Conservation (phyloP, 2,888 invertebrate genomes). For the Dendrolimus houi region DNA sequence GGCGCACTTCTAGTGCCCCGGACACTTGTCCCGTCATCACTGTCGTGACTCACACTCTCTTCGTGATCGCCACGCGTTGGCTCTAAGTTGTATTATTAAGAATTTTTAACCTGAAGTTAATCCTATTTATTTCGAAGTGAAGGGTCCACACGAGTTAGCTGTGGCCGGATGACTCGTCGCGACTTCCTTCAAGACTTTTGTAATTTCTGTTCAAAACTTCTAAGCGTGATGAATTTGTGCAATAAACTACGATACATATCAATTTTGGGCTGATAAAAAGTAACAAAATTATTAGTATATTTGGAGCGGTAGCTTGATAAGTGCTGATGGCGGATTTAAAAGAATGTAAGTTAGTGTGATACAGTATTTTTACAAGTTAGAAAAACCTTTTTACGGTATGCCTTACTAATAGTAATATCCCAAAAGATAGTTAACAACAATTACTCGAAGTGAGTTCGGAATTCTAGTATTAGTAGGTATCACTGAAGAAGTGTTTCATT, state of each 20-base stretch:
- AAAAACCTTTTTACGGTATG: constrained; percentile 52
- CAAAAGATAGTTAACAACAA: constrained; percentile 32
- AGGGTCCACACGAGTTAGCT: constrained; percentile 52
- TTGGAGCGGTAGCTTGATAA: constrained; percentile 65
- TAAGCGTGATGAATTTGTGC: constrained; percentile 63
- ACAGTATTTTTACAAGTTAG: constrained; percentile 61
- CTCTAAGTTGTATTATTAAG: constrained; percentile 37
- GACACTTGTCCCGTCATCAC: constrained; percentile 26
- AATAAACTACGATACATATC: constrained; percentile 74
- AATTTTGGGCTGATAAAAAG: constrained; percentile 62
- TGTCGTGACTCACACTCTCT: constrained; percentile 36
- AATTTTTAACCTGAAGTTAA: constrained; percentile 24
- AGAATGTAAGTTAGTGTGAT: constrained; percentile 50
- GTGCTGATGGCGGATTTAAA: constrained; percentile 38
- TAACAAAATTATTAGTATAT: constrained; percentile 36
- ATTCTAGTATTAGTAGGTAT: constrained; percentile 36
- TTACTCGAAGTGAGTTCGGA: constrained; percentile 22
- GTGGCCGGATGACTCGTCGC: constrained; percentile 65
- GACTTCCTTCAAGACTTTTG: constrained; percentile 33
- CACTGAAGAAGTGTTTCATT: constrained; percentile 32
- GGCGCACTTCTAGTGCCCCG: constrained; percentile 44
- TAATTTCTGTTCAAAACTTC: constrained; percentile 35
- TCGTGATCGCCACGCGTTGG: constrained; percentile 43
- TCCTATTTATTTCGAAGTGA: constrained; percentile 35
- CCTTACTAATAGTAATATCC: constrained; percentile 60